These are phyloP conservation scores for Dipodomys stephensi DNA, from an alignment of 2,113 vertebrate genomes.

Conservation along the genomic window DNA sequence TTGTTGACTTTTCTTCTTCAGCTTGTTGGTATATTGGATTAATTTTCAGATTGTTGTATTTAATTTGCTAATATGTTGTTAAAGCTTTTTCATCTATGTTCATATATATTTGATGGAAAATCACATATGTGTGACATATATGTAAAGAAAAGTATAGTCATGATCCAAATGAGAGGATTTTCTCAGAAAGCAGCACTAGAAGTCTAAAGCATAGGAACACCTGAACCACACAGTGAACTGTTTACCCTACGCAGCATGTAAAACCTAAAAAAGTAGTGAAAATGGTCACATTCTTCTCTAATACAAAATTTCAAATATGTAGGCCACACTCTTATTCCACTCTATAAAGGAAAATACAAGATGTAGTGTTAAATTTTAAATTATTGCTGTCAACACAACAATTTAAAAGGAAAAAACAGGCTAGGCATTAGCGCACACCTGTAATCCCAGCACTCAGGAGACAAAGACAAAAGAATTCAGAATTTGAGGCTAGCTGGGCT, in stretches of 20 bases:
- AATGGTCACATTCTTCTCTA: neutral
- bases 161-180: neutral
- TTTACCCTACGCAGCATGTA: neutral
- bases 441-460: too few species aligned
- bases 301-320: neutral
- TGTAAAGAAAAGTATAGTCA: neutral
- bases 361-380: too few species aligned
- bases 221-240: neutral
- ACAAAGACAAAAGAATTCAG: too few species aligned
- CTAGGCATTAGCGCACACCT: too few species aligned
- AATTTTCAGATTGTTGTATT: too few species aligned
- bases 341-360: too few species aligned
- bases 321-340: neutral
- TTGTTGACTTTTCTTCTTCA: neutral
- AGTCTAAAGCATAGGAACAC: neutral
- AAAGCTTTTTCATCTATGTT: too few species aligned
- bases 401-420: too few species aligned
- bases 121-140: neutral
- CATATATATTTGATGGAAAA: too few species aligned
- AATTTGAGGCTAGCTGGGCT: too few species aligned
- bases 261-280: neutral
- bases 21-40: neutral
- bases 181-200: neutral
- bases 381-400: too few species aligned
- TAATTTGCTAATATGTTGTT: too few species aligned